Base-by-base conservation (phyloP, 2,113 vertebrate genomes). In the Anhinga anhinga region DNA sequence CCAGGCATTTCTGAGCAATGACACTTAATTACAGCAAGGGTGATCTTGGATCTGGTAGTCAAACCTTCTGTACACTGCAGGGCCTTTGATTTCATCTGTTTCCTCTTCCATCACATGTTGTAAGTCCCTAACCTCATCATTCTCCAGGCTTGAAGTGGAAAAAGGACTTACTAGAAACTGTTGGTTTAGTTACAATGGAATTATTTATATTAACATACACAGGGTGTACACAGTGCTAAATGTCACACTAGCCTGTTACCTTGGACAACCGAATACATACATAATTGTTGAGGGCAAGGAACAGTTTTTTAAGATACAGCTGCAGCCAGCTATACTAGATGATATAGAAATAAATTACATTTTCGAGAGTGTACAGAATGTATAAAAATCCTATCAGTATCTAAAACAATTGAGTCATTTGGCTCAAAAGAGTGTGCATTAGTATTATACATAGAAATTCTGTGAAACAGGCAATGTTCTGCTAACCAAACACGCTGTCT, bases 41-140 rank as follows among this genome's bases (percentile, higher is more conserved):
- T 4, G 10, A 22, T 63, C 70, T 2, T 42, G 7, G 22, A 40
- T 82, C n/a, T 55, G 17, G 15, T 71, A 76, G n/a, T 85, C 26
- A 55, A 88, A 47, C 5, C 0, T 52, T 59, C 3, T 22, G 10
- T 44, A 30, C 0, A 1, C 15, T 25, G 13, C 56, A 27, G 5
- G 18, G 10, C 8, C 16, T 73, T 73, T 69, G 12, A 58, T 58
- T 78, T 83, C 5, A 53, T 67, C 22, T 66, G 32, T 22, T 49
- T 69, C 53, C 23, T 72, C 30, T 78, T 90, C 38, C 14, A 17
- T 63, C 49, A 91, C 47, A 38, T 82, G 5, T 11, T 53, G 27
- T 3, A 82, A 63, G n/a, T 52, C 58, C 13, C 10, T 86, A 70
- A 52, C 17, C 8, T 63, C 23, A 36, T 86, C 36, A 53, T 7